Evolutionary conservation across 2,797 vertebrate genomes (phyloP), one percentile per base, ranked within the genome.

Genomic region (Manis javanica): DNA sequence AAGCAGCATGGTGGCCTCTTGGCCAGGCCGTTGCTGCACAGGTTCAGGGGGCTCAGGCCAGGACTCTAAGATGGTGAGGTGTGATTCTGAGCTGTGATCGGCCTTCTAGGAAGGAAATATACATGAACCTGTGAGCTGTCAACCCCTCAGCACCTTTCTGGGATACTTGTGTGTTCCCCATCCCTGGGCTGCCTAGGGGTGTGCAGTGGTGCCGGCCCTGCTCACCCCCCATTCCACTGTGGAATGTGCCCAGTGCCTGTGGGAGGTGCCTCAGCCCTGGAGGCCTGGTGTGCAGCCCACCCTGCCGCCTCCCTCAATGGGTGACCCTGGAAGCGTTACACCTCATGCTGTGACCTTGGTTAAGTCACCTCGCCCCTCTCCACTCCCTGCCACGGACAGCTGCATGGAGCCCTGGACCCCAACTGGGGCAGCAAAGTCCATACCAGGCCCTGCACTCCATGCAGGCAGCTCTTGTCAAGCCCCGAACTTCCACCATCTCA

Each of bases 21-120:
- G 57, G 74, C 95, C 93, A 96, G 97, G 81, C 86, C 93, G n/a
- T 0, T 0, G 72, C 93, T 94, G 94, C 96, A 95, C 96, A 94
- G 19, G 94, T 72, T 26, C 95, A 96, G 93, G 92, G 74, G 16
- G 16, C 7, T 0, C 0, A 53, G 89, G 92, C 90, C 95, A 97
- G 55, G 69, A 95, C 89, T 55, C 61, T 0, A 0, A 42, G 68
- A 37, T 5, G 4, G 29, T 9, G 53, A 51, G 53, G n/a, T 2
- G 34, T 18, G 46, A 4, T 10, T 61, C 83, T 53, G 39, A 82
- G 42, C 39, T 11, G 10, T 1, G 3, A 16, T 19, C 14, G 8
- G 3, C 51, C 87, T 16, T 31, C 42, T 12, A 4, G 82, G 51
- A 24, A 59, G 37, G 46, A 39, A 81, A 75, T 63, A 42, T 11